Evolutionary conservation across 1,140 invertebrate species (phyloP).

Genomic region (Mizuhopecten yessoensis): DNA sequence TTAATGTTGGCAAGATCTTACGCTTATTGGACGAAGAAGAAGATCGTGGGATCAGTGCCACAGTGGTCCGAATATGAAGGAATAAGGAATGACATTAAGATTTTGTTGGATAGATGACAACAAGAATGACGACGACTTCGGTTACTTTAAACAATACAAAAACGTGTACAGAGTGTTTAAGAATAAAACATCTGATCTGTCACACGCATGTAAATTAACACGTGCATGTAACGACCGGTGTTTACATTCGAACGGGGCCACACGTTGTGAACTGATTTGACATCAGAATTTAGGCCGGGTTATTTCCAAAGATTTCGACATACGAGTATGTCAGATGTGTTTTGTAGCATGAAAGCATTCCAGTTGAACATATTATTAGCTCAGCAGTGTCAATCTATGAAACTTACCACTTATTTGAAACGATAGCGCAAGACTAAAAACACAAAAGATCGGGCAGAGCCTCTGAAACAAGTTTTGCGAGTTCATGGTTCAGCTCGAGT

Average conservation of each 20-base stretch:
- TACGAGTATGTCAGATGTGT: neutral
- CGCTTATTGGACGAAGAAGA: too few species aligned
- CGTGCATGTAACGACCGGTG: neutral
- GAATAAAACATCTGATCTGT: too few species aligned
- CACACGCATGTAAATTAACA: too few species aligned
- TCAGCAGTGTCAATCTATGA: neutral
- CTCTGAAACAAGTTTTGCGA: conserved; percentile 12
- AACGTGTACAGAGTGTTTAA: too few species aligned
- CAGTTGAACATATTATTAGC: neutral
- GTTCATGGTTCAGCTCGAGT: conserved; percentile 13
- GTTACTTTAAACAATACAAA: too few species aligned
- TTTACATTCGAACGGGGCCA: neutral
- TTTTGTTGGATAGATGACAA: too few species aligned
- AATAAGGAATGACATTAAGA: too few species aligned
- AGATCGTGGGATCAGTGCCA: too few species aligned
- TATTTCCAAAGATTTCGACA: neutral
- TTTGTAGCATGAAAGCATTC: neutral
- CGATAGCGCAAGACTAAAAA: neutral
- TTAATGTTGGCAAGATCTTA: too few species aligned
- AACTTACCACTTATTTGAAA: conserved; percentile 33
- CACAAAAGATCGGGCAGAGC: conserved; percentile 30
- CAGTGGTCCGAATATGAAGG: too few species aligned
- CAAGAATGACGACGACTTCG: too few species aligned
- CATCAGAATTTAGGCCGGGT: neutral
- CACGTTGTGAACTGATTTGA: neutral